Base-by-base conservation (phyloP, 1,140 invertebrate genomes). In the Lordiphosa collinella region DNA sequence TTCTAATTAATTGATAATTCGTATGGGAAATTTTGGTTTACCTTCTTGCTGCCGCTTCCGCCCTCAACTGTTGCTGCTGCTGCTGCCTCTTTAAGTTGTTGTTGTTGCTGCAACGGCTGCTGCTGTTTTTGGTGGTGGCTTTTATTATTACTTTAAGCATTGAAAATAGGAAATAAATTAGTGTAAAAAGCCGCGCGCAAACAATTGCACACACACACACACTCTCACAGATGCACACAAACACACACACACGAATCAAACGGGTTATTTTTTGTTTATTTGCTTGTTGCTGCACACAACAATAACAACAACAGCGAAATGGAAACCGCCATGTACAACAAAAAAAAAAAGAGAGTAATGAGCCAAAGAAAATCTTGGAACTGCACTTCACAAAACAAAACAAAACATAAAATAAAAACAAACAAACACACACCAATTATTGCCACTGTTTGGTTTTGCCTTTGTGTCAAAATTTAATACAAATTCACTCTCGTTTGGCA, bases 11-110 rank as follows among this genome's bases (percentile, higher is more conserved):
- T 44, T 44, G 41, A 48, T 35, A 48, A 48, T 32, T 48, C n/a
- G 4, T 31, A 9, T 25, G 32, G 8, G 13, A 22, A 16, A 35
- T 31, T 31, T 32, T 35, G 3, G 25, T 61, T 44, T 54, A 80
- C 75, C 71, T 82, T 76, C 67, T 49, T 66, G 40, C 51, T 65
- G 72, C 62, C 72, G 67, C 72, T 63, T 69, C 51, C 64, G 56
- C n/a, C 40, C 16, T 37, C 60, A 63, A 60, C 60, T 60, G 60
- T 63, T 63, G 56, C 60, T 76, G 72, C 55, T 76, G 72, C 55
- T 44, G 62, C 59, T 65, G 47, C 53, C 55, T 13, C 18, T 35
- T 49, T 37, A 38, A 50, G 57, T 55, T 61, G 36, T 46, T 43
- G 34, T 62, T 34, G 31, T 56, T 38, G 43, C 37, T 44, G 14